Evolutionary conservation across 2,888 invertebrate species (phyloP), one percentile per base, ranked within the genome.

Genomic region (Incurvaria masculella): DNA sequence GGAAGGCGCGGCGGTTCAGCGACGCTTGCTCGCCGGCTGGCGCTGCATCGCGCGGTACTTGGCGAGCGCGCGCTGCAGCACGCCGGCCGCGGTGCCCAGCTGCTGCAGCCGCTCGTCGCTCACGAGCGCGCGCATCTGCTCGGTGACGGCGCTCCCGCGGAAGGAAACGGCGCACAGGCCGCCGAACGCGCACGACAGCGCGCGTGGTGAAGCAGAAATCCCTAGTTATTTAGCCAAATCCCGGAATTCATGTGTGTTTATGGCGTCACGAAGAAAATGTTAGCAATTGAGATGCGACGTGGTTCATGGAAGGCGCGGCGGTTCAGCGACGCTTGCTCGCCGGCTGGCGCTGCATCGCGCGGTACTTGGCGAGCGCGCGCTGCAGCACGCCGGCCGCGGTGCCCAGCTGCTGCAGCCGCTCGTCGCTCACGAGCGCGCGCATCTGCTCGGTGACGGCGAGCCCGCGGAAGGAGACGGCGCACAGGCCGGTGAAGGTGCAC

Each of bases 171-270:
- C 72, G 59, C 87, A 87, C 16, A 86, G 58, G 8, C 84, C 80
- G 1, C 86, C 85, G 52, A 84, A 78, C 1, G 81, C 74, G 59
- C 87, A 87, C 1, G 86, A n/a, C n/a, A n/a, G n/a, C n/a, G n/a
- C n/a, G n/a, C n/a, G n/a, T n/a, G n/a, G n/a, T n/a, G n/a, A n/a
- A n/a, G n/a, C n/a, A n/a, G n/a, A n/a, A n/a, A n/a, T n/a, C n/a
- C n/a, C n/a, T n/a, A n/a, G n/a, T n/a, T n/a, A n/a, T n/a, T n/a
- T n/a, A n/a, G n/a, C n/a, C n/a, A n/a, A n/a, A n/a, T n/a, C n/a
- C n/a, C n/a, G n/a, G n/a, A n/a, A n/a, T n/a, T n/a, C n/a, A n/a
- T n/a, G n/a, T n/a, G n/a, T n/a, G n/a, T n/a, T n/a, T n/a, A n/a
- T n/a, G n/a, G n/a, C n/a, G n/a, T n/a, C n/a, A n/a, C n/a, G n/a